Conservation (phyloP, 1,140 invertebrate species). For the Metopolophium dirhodum region DNA sequence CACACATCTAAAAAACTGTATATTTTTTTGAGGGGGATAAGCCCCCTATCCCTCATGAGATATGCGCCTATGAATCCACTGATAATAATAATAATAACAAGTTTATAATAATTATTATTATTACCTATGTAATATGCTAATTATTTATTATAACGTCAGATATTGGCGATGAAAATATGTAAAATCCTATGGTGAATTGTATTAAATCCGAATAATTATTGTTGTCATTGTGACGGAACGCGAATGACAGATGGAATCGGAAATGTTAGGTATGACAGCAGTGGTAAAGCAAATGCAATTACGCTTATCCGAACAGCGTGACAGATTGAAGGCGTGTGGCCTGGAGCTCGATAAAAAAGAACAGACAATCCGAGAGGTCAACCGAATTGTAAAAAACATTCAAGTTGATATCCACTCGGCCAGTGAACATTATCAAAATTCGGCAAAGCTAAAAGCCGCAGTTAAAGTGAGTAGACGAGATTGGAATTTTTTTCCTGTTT, state of each 20-base stretch:
- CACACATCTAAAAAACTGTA: too few relatives aligned
- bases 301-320: conserved; percentile 74
- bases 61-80: too few relatives aligned
- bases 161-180: neutral
- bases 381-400: conserved; percentile 75
- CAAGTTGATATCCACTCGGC: conserved; percentile 80
- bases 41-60: too few relatives aligned
- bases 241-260: conserved; percentile 67
- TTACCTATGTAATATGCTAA: too few relatives aligned
- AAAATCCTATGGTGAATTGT: neutral
- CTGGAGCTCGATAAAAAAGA: conserved; percentile 74
- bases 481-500: neutral
- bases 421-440: conserved; percentile 77
- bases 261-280: conserved; percentile 75
- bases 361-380: conserved; percentile 69
- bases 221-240: neutral
- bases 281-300: conserved; percentile 72
- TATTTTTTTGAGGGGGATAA: too few relatives aligned
- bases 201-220: neutral
- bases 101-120: neutral
- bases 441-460: conserved; percentile 77
- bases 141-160: neutral
- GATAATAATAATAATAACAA: neutral
- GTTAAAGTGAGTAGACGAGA: conserved; percentile 68
- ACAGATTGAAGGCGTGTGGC: conserved; percentile 76